Percentiles rank a stretch among this genome's conserved stretches.
phyloP scores from a whole-genome alignment of 2,888 invertebrate genomes.

The Lasioglossum zephyrum region DNA sequence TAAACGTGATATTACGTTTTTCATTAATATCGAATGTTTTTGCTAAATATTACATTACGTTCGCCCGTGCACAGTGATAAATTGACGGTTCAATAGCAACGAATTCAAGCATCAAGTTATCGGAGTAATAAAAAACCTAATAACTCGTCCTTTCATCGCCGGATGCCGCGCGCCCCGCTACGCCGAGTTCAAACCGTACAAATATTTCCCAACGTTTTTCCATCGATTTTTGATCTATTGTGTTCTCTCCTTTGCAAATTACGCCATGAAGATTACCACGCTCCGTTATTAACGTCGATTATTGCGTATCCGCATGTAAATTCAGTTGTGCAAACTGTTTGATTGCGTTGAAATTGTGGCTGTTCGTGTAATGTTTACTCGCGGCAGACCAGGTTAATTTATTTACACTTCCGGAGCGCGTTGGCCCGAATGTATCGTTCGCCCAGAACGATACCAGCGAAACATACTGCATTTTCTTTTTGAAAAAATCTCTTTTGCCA shows the following conservation, averaged over 20 bases:
- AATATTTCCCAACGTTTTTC: neutral
- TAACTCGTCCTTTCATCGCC: neutral
- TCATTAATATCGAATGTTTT: neutral
- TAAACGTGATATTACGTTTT: neutral
- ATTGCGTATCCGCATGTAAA: constrained; percentile 35
- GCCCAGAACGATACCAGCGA: neutral
- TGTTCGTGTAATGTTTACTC: constrained; percentile 50
- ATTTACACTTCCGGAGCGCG: constrained; percentile 40
- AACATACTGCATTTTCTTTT: neutral
- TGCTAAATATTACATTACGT: neutral
- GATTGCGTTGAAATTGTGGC: constrained; percentile 23
- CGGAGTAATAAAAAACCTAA: neutral
- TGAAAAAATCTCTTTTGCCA: neutral
- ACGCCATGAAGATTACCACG: constrained; percentile 2
- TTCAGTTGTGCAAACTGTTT: constrained; percentile 47
- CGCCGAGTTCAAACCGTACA: neutral
- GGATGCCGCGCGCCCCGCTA: too few species aligned
- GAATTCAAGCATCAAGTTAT: neutral
- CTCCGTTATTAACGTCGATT: constrained; percentile 48
- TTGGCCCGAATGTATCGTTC: constrained; percentile 26
- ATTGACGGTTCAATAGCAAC: neutral
- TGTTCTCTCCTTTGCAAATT: neutral
- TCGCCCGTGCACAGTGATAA: neutral
- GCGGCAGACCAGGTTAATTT: constrained; percentile 44
- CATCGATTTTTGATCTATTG: neutral